Conservation (phyloP, 2,113 vertebrate species). For the Canis aureus region DNA sequence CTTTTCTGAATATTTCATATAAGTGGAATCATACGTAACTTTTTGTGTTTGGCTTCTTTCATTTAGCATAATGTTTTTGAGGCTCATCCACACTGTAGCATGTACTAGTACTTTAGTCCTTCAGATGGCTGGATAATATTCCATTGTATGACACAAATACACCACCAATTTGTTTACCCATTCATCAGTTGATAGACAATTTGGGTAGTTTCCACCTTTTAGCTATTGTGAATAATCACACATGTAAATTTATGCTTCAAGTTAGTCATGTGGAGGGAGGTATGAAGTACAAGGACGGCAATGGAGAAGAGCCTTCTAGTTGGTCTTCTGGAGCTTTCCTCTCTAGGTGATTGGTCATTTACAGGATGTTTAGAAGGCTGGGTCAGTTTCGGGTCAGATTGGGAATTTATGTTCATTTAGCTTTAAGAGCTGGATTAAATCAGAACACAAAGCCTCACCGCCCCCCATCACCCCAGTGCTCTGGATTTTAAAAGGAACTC, state of each 20-base stretch:
- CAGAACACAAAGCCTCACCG: not conserved
- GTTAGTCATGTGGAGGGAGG: conserved; percentile 48
- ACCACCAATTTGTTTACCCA: conserved; percentile 26
- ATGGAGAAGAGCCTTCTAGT: not conserved
- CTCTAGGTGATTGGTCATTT: not conserved
- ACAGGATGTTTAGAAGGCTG: not conserved
- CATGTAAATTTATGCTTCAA: conserved; percentile 23
- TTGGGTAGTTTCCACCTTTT: conserved; percentile 54
- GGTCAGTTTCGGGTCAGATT: not conserved
- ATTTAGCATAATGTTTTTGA: conserved; percentile 12
- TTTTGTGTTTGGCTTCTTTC: not conserved
- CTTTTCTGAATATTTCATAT: conserved; percentile 18
- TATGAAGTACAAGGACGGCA: not conserved
- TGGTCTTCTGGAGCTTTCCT: conserved; percentile 13
- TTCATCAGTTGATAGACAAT: conserved; percentile 33
- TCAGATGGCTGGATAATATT: not conserved
- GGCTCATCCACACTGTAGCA: not conserved
- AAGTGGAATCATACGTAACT: not conserved
- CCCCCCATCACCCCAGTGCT: not conserved
- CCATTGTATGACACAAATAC: not conserved
- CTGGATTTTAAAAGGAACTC: conserved; percentile 38
- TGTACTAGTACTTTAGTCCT: not conserved
- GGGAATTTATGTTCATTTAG: not conserved
- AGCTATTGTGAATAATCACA: conserved; percentile 16
- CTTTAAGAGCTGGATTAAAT: conserved; percentile 15